Base-by-base conservation (phyloP, 2,797 vertebrate genomes). In the Silurus aristotelis region DNA sequence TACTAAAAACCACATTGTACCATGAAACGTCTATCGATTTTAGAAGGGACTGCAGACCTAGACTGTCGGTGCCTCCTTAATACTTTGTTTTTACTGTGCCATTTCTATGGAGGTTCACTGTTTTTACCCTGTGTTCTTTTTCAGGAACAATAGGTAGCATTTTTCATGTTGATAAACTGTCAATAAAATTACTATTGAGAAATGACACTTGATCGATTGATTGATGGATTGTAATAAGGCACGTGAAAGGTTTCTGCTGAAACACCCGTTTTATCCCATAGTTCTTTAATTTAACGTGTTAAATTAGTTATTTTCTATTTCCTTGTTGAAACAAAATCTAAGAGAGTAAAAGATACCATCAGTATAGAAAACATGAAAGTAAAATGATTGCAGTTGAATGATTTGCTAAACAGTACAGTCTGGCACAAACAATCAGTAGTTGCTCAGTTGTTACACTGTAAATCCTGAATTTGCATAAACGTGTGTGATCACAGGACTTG, bases 91-190 rank as follows among this genome's bases (percentile, higher is more conserved):
- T 83, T 83, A 83, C 56, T 83, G 67, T 80, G 82, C 73, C 67
- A 66, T 84, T 86, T 87, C 70, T 82, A 70, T 81, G 70, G 85
- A 76, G 77, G 70, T 77, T 81, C 70, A 73, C 31, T 6, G 0
- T 84, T 87, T 84, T 79, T 84, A 84, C 70, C 77, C 68, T 87
- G 82, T 72, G 61, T 84, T 73, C 68, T 75, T 14, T 80, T 87
- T 75, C 38, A 75, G 31, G 68, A 76, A 76, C 61, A 48, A 73
- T 81, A 84, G 78, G 78, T 81, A 84, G 77, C 70, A 68, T 84
- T 87, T 87, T 86, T 84, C 86, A 87, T 84, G 86, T 87, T 87
- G 68, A 60, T 75, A 68, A 68, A 84, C 68, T 83, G 76, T 83
- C 73, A 84, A 87, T 87, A 87, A 87, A 85, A 78, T 82, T 25